Conservation (phyloP, 2,113 vertebrate genomes). For the Nesoenas mayeri region DNA sequence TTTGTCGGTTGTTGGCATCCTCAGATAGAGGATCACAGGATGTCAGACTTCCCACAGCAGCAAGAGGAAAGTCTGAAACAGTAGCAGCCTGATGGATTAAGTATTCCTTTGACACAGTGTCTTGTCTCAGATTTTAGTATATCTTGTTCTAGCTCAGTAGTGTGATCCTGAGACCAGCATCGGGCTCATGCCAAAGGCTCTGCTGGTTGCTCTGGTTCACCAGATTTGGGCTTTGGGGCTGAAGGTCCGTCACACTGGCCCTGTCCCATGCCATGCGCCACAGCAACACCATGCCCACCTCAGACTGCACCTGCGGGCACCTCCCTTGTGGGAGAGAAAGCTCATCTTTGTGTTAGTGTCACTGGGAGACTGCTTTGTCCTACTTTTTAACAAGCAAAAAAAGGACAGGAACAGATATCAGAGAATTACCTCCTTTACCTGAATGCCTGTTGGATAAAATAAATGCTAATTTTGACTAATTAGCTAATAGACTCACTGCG, state of each 20-base stretch:
- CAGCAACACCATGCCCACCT: not conserved
- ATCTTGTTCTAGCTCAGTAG: not conserved
- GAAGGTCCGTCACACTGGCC: not conserved
- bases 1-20: not conserved
- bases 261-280: not conserved
- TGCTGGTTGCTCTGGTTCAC: not conserved
- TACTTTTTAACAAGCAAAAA: not conserved
- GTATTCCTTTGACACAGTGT: not conserved
- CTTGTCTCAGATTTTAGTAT: not conserved
- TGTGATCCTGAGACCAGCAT: accelerated
- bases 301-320: accelerated
- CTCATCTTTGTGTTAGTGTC: not conserved
- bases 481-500: not conserved
- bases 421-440: not conserved
- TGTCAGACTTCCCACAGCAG: not conserved
- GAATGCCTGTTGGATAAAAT: not conserved
- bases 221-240: not conserved
- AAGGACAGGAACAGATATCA: not conserved
- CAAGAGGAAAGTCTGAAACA: not conserved
- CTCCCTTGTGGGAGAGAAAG: not conserved
- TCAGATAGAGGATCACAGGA: not conserved
- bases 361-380: not conserved
- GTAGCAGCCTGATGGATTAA: not conserved
- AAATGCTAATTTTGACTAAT: slow-evolving; percentile 4
- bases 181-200: not conserved